Evolutionary conservation across 2,113 vertebrate genomes (phyloP), one percentile per base, ranked within the genome.

Genomic region (Silurus glanis): DNA sequence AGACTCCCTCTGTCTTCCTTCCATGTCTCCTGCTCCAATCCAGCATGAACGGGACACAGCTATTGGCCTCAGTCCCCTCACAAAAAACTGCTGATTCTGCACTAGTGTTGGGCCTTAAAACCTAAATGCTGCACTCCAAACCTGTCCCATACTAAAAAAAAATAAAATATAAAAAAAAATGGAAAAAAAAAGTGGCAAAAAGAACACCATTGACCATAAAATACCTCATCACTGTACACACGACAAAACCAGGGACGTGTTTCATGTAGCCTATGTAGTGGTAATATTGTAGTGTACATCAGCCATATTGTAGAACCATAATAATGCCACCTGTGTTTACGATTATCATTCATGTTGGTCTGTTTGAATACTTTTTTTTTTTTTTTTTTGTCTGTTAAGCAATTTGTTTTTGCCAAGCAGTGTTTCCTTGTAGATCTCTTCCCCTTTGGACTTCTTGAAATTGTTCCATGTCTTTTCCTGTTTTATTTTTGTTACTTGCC

Each of bases 181-280:
- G 79, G 85, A 76, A 82, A 84, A 79, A 71, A 25, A 76, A 86
- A 90, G 82, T 87, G 91, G 91, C 28, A 79, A 76, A 53, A 89
- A 91, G 62, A 89, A 90, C 92, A 94, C 89, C 92, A 95, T 95
- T 93, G 94, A 95, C 93, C 93, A 93, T 92, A 95, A 95, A 94
- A 95, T 95, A 96, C 95, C 95, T 95, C 95, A 95, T 95, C 95
- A 95, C 91, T 94, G 90, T 90, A 88, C 56, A 87, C 84, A 79
- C 55, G 61, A 82, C 72, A 88, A 82, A 87, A 84, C 90, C 95
- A 95, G 95, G 94, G 95, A 96, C 93, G 91, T 82, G 87, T 95
- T 95, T 95, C 94, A 95, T 94, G 94, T 96, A 95, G 94, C 94
- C 94, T 94, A 94, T 94, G 92, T 96, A 95, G 94, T 95, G 91